phyloP scores from a whole-genome alignment of 2,888 invertebrate species.

The Oscheius sp. region DNA sequence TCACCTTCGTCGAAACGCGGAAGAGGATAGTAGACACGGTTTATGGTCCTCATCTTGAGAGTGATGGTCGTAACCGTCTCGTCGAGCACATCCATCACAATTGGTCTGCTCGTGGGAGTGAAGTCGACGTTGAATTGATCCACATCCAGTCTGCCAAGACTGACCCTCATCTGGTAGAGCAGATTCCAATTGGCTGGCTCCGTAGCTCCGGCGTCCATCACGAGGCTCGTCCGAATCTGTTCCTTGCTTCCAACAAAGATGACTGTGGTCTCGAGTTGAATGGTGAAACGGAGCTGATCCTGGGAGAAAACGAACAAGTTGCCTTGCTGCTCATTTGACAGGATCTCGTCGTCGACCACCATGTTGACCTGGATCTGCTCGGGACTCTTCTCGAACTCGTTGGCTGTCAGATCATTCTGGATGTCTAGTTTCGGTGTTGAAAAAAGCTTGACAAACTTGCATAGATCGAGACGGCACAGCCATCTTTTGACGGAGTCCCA shows the following conservation, averaged over 20 bases:
- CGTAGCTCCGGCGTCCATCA: constrained; percentile 2
- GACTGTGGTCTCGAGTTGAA: background rate
- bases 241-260: constrained; percentile 14
- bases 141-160: constrained; percentile 36
- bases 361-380: background rate
- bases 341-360: background rate
- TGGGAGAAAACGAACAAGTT: constrained; percentile 8
- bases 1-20: constrained; percentile 57
- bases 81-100: constrained; percentile 43
- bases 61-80: constrained; percentile 39
- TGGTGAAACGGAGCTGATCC: constrained; percentile 9
- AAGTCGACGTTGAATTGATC: constrained; percentile 49
- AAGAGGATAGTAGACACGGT: constrained; percentile 44
- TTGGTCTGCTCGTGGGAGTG: constrained; percentile 36
- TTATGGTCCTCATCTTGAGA: constrained; percentile 50
- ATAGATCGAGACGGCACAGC: background rate
- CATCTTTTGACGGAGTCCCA: background rate
- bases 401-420: constrained; percentile 8
- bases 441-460: background rate
- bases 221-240: background rate
- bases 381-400: constrained; percentile 15
- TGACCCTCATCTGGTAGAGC: constrained; percentile 49
- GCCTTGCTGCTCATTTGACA: background rate
- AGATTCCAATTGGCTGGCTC: constrained; percentile 47
- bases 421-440: background rate